Conservation (phyloP, 2,888 invertebrate genomes). For the Acheta domesticus region DNA sequence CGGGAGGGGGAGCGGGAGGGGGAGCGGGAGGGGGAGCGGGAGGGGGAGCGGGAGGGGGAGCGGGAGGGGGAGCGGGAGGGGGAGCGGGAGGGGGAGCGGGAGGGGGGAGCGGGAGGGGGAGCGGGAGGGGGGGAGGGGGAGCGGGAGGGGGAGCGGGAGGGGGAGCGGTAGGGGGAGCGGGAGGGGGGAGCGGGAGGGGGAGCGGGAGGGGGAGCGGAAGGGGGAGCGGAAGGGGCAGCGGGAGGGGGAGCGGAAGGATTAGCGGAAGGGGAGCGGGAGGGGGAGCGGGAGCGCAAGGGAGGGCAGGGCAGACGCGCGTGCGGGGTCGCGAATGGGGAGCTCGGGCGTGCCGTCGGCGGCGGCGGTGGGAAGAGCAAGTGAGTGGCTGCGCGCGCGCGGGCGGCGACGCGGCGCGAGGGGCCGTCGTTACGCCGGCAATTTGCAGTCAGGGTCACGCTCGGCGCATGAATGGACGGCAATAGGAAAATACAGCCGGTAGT, state of each 20-base stretch:
- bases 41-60: too few species aligned
- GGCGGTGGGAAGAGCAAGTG: not conserved
- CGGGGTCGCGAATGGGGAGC: not conserved
- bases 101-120: not conserved
- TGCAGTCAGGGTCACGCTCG: conserved; percentile 1
- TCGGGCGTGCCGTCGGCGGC: not conserved
- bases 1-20: too few species aligned
- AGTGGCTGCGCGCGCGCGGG: not conserved
- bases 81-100: too few species aligned
- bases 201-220: too few species aligned
- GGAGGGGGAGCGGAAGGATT: too few species aligned
- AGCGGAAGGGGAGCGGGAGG: not conserved
- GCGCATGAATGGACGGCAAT: conserved; percentile 18
- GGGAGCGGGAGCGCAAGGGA: not conserved
- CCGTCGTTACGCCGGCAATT: conserved; percentile 2
- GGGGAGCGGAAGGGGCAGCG: too few species aligned
- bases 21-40: too few species aligned
- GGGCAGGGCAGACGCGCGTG: not conserved
- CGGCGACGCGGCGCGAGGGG: not conserved
- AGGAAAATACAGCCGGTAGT: conserved; percentile 18
- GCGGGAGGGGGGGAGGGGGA: not conserved
- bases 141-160: too few species aligned
- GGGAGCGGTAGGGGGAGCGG: too few species aligned
- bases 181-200: too few species aligned
- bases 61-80: too few species aligned